Percentiles rank a stretch among this genome's conserved stretches.
phyloP scores from a whole-genome alignment of 2,113 vertebrate genomes.

The Piprites chloris region DNA sequence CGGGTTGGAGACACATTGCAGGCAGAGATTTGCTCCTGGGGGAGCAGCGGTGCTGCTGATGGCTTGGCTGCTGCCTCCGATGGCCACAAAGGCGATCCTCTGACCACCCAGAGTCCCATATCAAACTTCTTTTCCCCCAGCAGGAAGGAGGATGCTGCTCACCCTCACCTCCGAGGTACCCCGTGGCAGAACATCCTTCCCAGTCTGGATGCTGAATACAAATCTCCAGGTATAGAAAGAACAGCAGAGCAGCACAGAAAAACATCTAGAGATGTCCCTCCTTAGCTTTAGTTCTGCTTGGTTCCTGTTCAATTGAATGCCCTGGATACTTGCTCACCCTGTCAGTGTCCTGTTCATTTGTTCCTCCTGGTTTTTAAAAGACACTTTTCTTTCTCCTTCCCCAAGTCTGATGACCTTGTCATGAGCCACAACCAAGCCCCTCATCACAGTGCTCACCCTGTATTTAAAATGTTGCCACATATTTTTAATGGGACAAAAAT shows the following conservation, averaged over 20 bases:
- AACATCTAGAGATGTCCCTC: background rate
- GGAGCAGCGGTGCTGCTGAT: background rate
- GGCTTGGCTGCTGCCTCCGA: background rate
- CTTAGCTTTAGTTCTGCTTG: background rate
- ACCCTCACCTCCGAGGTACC: background rate
- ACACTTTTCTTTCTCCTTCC: background rate
- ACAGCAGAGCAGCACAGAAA: background rate
- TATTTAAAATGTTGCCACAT: constrained; percentile 28
- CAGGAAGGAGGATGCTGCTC: background rate
- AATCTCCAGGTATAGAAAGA: background rate
- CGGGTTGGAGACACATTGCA: background rate
- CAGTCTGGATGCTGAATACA: background rate
- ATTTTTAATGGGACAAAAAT: constrained; percentile 25
- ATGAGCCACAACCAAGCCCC: background rate
- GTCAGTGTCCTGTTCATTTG: background rate
- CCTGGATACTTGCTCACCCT: accelerated
- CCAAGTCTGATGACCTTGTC: background rate
- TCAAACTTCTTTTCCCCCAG: background rate
- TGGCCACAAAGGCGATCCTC: background rate
- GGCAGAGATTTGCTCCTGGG: background rate
- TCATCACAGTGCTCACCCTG: background rate
- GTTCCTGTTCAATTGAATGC: background rate
- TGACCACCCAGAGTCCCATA: background rate
- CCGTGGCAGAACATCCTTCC: background rate
- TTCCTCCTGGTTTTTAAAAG: background rate